phyloP scores from a whole-genome alignment of 2,797 vertebrate species.

The Argya squamiceps region DNA sequence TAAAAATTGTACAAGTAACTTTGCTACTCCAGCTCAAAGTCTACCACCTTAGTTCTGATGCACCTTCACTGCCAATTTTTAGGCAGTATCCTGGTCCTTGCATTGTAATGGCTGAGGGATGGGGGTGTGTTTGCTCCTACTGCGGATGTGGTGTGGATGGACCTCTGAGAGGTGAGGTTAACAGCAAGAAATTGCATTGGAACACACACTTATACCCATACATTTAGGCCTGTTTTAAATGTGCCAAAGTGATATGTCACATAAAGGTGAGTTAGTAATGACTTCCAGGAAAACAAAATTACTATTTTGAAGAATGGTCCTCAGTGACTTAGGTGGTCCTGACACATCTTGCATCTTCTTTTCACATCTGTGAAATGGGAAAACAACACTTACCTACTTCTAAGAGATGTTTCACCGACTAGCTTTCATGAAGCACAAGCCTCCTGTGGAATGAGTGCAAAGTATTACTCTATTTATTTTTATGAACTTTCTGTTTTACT shows the following conservation, averaged over 20 bases:
- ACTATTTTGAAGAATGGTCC: not conserved
- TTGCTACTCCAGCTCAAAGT: not conserved
- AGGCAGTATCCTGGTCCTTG: not conserved
- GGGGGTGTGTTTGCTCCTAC: not conserved
- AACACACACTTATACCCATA: not conserved
- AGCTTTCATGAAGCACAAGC: conserved; percentile 21
- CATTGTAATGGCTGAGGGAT: not conserved
- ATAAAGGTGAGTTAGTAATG: not conserved
- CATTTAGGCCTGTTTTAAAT: not conserved
- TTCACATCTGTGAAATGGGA: not conserved
- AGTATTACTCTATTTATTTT: conserved; percentile 62
- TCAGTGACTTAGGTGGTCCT: not conserved
- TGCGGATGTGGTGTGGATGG: not conserved
- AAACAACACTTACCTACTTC: not conserved
- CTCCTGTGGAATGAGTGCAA: conserved; percentile 54
- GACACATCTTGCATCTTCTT: not conserved
- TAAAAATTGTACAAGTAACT: not conserved
- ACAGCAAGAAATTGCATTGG: not conserved
- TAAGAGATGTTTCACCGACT: conserved; percentile 5
- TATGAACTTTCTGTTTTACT: conserved; percentile 53
- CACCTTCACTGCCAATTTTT: not conserved
- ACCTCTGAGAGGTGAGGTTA: not conserved
- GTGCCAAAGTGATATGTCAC: not conserved
- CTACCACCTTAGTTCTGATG: not conserved
- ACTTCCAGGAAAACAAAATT: not conserved